These are phyloP conservation scores for Perognathus longimembris DNA, from an alignment of 2,113 vertebrate genomes.

Conservation along the genomic window DNA sequence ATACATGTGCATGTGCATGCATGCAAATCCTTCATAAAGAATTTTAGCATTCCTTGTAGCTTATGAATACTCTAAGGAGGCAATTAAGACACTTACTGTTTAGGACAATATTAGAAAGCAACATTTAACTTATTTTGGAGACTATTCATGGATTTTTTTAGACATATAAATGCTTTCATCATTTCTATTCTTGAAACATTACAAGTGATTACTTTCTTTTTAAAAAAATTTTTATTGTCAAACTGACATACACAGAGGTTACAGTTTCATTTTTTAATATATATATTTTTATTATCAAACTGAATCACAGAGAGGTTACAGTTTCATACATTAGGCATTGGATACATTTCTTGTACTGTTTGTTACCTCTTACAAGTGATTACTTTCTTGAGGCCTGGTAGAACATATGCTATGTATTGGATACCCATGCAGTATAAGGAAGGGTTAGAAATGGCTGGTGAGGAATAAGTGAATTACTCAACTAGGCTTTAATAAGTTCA, in stretches of 20 bases:
- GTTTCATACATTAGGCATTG: too few relatives aligned
- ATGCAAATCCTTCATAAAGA: not conserved
- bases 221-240: too few relatives aligned
- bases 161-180: not conserved
- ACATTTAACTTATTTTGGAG: constrained; percentile 23
- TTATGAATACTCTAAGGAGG: not conserved
- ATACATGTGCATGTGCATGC: not conserved
- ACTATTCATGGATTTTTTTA: constrained; percentile 4
- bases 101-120: constrained; percentile 20
- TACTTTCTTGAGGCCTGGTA: not conserved
- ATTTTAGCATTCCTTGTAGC: not conserved
- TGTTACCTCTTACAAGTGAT: not conserved
- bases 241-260: too few relatives aligned
- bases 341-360: too few relatives aligned
- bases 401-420: not conserved
- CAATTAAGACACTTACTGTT: not conserved
- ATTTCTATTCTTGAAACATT: constrained; percentile 42
- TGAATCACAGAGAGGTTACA: too few relatives aligned
- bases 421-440: not conserved
- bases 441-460: not conserved
- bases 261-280: too few relatives aligned
- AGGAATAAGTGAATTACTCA: not conserved
- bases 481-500: not conserved
- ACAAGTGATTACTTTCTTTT: not conserved
- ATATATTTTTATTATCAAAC: too few relatives aligned